Conservation (phyloP, 2,888 invertebrate species). For the Lamellibrachia columna region DNA sequence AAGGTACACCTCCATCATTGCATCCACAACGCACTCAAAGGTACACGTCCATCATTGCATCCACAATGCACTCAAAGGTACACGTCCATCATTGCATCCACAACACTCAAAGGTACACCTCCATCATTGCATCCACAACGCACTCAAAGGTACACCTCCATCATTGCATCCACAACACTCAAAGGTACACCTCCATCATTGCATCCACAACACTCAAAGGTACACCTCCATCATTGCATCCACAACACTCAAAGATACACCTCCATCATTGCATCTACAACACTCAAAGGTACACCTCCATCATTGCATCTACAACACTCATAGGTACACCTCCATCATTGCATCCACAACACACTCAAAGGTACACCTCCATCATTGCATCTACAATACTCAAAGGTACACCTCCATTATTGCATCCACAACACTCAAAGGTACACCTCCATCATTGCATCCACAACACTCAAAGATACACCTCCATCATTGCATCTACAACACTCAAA, state of each 20-base stretch:
- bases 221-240: background rate
- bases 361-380: background rate
- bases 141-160: slow-evolving; percentile 76
- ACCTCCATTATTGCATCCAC: background rate
- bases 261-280: background rate
- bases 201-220: background rate
- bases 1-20: background rate
- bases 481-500: background rate
- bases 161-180: no score
- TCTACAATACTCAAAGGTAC: no score
- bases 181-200: background rate
- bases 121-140: no score
- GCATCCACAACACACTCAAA: background rate
- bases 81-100: no score
- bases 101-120: no score
- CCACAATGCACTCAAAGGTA: no score
- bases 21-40: no score
- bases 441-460: background rate
- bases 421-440: background rate
- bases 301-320: background rate
- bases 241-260: no score
- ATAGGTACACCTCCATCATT: background rate
- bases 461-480: background rate
- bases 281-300: background rate
- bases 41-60: no score